Conservation (phyloP, 1,140 invertebrate species). For the Cydia pomonella region DNA sequence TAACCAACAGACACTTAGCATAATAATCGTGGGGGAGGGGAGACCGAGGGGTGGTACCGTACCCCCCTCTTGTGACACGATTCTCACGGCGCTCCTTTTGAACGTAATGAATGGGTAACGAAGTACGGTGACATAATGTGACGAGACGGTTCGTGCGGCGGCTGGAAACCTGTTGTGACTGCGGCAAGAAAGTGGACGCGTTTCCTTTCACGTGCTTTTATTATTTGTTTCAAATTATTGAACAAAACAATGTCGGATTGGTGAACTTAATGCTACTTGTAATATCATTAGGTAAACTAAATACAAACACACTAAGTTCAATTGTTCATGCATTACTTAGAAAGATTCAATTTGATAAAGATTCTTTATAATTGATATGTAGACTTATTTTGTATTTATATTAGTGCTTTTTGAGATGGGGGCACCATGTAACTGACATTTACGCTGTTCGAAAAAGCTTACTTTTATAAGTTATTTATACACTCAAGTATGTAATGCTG, state of each 20-base stretch:
- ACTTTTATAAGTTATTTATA: too few relatives aligned
- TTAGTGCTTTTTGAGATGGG: too few relatives aligned
- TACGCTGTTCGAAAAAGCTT: too few relatives aligned
- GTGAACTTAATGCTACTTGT: neutral
- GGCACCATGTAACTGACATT: too few relatives aligned
- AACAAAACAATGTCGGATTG: neutral
- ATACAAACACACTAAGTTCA: too few relatives aligned
- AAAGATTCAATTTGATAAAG: too few relatives aligned
- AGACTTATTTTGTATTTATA: too few relatives aligned
- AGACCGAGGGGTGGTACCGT: slow-evolving; percentile 37
- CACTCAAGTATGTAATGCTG: too few relatives aligned
- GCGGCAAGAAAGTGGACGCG: slow-evolving; percentile 19
- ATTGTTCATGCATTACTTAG: too few relatives aligned
- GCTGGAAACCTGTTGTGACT: slow-evolving; percentile 28
- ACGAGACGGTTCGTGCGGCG: slow-evolving; percentile 15
- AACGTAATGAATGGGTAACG: slow-evolving; percentile 72
- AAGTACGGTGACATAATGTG: slow-evolving; percentile 65
- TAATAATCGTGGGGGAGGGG: slow-evolving; percentile 71
- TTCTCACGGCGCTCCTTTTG: slow-evolving; percentile 77
- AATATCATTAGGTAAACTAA: too few relatives aligned
- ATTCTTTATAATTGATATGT: too few relatives aligned
- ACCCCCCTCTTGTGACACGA: slow-evolving; percentile 67
- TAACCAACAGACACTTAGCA: slow-evolving; percentile 73
- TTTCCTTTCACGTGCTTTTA: slow-evolving; percentile 27
- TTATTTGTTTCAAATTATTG: slow-evolving; percentile 16